These are phyloP conservation scores for Aleiodes sp. DNA, from an alignment of 1,140 invertebrate species.

Conservation along the genomic window DNA sequence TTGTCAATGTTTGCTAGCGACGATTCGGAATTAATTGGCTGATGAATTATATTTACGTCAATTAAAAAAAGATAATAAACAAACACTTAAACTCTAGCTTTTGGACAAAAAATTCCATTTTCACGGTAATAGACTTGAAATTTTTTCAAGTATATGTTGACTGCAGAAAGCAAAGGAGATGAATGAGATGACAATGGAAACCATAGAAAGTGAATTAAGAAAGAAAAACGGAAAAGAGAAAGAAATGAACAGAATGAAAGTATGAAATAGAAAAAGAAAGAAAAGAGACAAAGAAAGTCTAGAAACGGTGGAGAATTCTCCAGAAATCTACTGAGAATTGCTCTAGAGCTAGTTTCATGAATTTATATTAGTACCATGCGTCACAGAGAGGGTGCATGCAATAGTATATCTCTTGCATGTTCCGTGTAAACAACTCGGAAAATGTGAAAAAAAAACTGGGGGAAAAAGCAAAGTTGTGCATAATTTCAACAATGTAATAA, in stretches of 20 bases:
- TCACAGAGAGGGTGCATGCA: not conserved
- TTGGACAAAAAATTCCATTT: not conserved
- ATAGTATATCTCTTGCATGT: not conserved
- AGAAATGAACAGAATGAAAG: not conserved
- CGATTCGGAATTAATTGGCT: no score
- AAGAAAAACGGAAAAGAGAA: no score
- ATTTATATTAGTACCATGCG: constrained; percentile 28
- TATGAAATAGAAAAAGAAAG: constrained; percentile 13
- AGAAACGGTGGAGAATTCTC: no score
- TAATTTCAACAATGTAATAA: not conserved
- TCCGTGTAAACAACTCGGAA: not conserved
- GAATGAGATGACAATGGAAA: constrained; percentile 4
- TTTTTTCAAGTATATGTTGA: not conserved
- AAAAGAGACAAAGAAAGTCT: constrained; percentile 9
- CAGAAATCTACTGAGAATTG: constrained; percentile 20
- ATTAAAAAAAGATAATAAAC: no score
- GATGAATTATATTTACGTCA: no score
- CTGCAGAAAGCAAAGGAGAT: not conserved
- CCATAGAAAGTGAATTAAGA: no score
- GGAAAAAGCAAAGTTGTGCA: not conserved
- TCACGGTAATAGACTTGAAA: no score
- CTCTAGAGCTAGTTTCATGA: constrained; percentile 24
- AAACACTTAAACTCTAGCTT: no score
- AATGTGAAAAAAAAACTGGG: not conserved
- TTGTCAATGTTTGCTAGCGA: no score